Percentiles rank a stretch among this genome's conserved stretches.
These are phyloP conservation scores for Athrips mouffetella DNA, from an alignment of 2,888 invertebrate genomes.

Conservation along the genomic window DNA sequence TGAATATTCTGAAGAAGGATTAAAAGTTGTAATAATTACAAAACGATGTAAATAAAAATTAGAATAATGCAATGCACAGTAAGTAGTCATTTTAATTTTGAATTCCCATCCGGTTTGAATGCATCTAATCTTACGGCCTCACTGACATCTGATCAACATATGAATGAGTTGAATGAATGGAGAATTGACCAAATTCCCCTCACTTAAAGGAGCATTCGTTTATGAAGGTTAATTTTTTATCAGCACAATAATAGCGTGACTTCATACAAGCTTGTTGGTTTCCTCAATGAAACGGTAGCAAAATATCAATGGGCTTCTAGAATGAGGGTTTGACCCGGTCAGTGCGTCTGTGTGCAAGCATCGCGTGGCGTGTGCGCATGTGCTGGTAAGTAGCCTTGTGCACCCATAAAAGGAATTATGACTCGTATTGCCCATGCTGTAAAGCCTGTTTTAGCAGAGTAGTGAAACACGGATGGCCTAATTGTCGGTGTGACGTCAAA, in stretches of 20 bases:
- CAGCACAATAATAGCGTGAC: slow-evolving; percentile 14
- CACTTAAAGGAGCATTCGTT: slow-evolving; percentile 9
- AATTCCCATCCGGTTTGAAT: no score
- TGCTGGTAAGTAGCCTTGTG: slow-evolving; percentile 24
- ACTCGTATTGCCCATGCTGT: not conserved
- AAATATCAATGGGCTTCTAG: slow-evolving; percentile 73
- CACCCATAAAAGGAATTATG: not conserved
- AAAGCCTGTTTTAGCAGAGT: not conserved
- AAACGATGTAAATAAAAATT: no score
- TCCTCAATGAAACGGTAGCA: slow-evolving; percentile 66
- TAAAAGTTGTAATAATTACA: no score
- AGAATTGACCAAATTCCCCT: slow-evolving; percentile 5
- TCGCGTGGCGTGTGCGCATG: slow-evolving; percentile 31
- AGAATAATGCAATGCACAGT: no score
- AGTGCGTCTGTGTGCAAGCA: slow-evolving; percentile 50
- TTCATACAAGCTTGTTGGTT: slow-evolving; percentile 36
- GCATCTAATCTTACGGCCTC: no score
- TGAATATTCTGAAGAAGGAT: no score
- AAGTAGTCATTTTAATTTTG: no score
- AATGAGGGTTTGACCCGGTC: slow-evolving; percentile 67
- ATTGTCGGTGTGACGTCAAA: slow-evolving; percentile 27
- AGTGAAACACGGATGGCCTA: slow-evolving; percentile 20
- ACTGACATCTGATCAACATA: not conserved
- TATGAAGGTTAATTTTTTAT: slow-evolving; percentile 13
- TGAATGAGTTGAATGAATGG: slow-evolving; percentile 8